Conservation (phyloP, 2,113 vertebrate genomes). For the Pterocles burchelli region DNA sequence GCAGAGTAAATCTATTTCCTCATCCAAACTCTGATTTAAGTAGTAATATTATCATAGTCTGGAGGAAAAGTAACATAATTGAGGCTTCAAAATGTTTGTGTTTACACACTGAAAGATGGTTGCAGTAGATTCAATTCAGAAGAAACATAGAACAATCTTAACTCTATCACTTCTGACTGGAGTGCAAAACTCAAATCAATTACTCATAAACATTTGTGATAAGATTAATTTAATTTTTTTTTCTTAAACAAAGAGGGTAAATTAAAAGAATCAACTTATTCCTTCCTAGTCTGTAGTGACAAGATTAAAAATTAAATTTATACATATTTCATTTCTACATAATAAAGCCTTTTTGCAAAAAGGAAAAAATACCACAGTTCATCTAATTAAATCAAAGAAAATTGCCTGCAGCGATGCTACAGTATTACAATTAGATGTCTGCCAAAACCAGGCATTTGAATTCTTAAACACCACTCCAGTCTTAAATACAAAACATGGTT, state of each 20-base stretch:
- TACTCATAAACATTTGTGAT: slow-evolving; percentile 80
- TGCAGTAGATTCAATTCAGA: background rate
- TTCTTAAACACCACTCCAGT: slow-evolving; percentile 68
- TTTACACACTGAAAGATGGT: background rate
- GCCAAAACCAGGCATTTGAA: slow-evolving; percentile 76
- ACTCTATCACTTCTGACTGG: slow-evolving; percentile 63
- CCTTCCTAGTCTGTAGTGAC: slow-evolving; percentile 81
- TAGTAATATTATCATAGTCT: background rate
- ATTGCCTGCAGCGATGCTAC: slow-evolving; percentile 79
- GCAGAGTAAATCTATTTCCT: background rate
- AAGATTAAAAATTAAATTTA: slow-evolving; percentile 88
- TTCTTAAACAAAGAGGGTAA: slow-evolving; percentile 80
- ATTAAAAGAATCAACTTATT: slow-evolving; percentile 83
- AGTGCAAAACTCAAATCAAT: slow-evolving; percentile 76
- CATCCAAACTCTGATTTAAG: background rate
- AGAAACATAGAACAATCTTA: slow-evolving; percentile 17
- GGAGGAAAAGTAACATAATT: background rate
- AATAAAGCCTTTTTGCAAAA: slow-evolving; percentile 83
- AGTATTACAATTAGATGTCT: slow-evolving; percentile 81
- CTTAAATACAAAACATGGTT: slow-evolving; percentile 65
- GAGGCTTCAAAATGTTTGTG: background rate
- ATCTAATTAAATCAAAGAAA: slow-evolving; percentile 89
- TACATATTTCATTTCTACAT: slow-evolving; percentile 87
- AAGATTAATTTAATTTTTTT: slow-evolving; percentile 79
- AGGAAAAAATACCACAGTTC: slow-evolving; percentile 81